A percentile compares a stretch with the other conserved stretches of the same genome.
Evolutionary conservation across 92 coral and sea anemone species (phyloP).

Genomic region (Porites cylindrica): DNA sequence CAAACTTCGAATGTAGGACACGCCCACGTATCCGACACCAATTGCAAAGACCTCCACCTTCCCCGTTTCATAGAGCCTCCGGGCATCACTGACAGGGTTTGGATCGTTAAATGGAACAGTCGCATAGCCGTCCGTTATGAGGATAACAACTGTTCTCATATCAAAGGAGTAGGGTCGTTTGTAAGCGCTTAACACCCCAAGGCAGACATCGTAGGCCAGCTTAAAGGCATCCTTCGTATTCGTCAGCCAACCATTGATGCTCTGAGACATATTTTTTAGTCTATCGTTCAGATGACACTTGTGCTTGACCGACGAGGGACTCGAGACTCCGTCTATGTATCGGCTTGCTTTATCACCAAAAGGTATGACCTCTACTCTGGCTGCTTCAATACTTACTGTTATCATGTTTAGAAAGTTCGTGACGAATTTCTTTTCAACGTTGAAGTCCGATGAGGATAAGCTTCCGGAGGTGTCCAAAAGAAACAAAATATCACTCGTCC

Average conservation of each 20-base stretch:
- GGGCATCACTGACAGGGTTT: slow-evolving; percentile 54
- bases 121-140: slow-evolving; percentile 82
- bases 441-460: slow-evolving; percentile 42
- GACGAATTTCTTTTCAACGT: slow-evolving; percentile 71
- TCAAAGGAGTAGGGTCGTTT: slow-evolving; percentile 49
- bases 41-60: slow-evolving; percentile 75
- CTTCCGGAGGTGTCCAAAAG: slow-evolving; percentile 87
- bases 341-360: slow-evolving; percentile 51
- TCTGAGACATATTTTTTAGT: slow-evolving; percentile 36
- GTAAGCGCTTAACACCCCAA: slow-evolving; percentile 27
- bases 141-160: slow-evolving; percentile 65
- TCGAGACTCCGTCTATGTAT: slow-evolving; percentile 70
- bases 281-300: slow-evolving; percentile 79
- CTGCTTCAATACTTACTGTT: slow-evolving; percentile 71
- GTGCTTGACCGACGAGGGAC: slow-evolving; percentile 38
- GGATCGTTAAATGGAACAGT: slow-evolving; percentile 43
- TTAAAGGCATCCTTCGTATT: slow-evolving; percentile 76
- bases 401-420: slow-evolving; percentile 72
- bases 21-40: slow-evolving; percentile 60
- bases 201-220: slow-evolving; percentile 51
- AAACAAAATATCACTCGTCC: slow-evolving; percentile 74
- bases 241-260: slow-evolving; percentile 53
- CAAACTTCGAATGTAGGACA: slow-evolving; percentile 2
- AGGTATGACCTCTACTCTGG: slow-evolving; percentile 86
- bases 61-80: slow-evolving; percentile 5